A percentile compares a stretch with the other conserved stretches of the same genome.
These are phyloP conservation scores for Cranoglanis bouderius DNA, from an alignment of 2,113 vertebrate genomes.

Conservation along the genomic window DNA sequence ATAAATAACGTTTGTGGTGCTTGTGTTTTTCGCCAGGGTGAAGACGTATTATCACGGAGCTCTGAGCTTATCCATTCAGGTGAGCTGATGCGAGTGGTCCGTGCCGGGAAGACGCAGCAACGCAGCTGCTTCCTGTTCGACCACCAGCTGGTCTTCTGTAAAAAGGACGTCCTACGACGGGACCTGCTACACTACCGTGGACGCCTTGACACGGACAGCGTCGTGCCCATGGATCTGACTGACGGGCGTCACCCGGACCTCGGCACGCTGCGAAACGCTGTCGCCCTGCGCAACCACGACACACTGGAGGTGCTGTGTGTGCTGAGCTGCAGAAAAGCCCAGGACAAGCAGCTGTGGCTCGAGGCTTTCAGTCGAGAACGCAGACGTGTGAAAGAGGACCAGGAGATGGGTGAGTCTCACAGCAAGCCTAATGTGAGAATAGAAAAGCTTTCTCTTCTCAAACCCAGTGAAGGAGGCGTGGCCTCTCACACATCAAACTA, in stretches of 20 bases:
- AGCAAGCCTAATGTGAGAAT: neutral
- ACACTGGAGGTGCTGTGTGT: constrained; percentile 80
- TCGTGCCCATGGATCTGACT: constrained; percentile 79
- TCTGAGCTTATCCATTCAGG: constrained; percentile 96
- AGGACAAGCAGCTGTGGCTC: constrained; percentile 92
- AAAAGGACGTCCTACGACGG: constrained; percentile 91
- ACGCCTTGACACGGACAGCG: constrained; percentile 84
- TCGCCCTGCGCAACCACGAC: constrained; percentile 79
- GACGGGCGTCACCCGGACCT: constrained; percentile 86
- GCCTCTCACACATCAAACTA: neutral
- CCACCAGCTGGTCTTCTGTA: constrained; percentile 95
- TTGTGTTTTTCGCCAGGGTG: constrained; percentile 73
- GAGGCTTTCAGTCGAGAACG: constrained; percentile 85
- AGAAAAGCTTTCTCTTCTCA: neutral
- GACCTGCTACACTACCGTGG: constrained; percentile 94
- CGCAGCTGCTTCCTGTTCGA: constrained; percentile 96
- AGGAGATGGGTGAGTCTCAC: constrained; percentile 82
- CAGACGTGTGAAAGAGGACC: constrained; percentile 86
- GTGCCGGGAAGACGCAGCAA: constrained; percentile 91
- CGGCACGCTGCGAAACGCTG: constrained; percentile 84
- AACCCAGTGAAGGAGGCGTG: neutral
- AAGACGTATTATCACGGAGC: constrained; percentile 86
- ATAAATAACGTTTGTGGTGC: neutral
- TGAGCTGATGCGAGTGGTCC: constrained; percentile 83
- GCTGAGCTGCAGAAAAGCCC: constrained; percentile 87